These are phyloP conservation scores for Lasiurus cinereus DNA, from an alignment of 2,113 vertebrate species.

Conservation along the genomic window DNA sequence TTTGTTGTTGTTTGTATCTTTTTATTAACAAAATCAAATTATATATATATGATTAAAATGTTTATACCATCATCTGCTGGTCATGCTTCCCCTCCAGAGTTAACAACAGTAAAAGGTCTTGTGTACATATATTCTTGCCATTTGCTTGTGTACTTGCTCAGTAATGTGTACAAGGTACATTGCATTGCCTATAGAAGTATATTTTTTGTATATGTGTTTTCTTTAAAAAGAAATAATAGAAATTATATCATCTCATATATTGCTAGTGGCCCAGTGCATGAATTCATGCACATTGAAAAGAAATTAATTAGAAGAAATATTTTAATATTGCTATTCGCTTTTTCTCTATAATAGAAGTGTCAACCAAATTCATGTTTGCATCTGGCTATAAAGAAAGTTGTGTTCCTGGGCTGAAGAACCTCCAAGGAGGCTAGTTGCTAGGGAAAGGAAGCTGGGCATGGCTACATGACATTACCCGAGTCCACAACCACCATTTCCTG, in stretches of 20 bases:
- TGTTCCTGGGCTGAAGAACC: too few species aligned
- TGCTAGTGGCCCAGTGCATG: neutral
- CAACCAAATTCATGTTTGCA: too few species aligned
- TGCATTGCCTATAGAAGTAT: neutral
- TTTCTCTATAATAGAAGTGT: too few species aligned
- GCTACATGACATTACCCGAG: too few species aligned
- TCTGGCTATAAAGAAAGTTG: too few species aligned
- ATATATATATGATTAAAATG: neutral
- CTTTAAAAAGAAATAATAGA: neutral
- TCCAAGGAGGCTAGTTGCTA: too few species aligned
- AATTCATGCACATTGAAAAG: too few species aligned
- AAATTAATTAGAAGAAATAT: too few species aligned
- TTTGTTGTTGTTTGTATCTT: neutral
- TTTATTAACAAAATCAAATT: slow-evolving; percentile 19
- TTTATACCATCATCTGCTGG: neutral
- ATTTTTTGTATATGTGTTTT: neutral
- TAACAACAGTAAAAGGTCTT: neutral
- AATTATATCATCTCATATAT: neutral
- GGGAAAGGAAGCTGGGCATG: too few species aligned
- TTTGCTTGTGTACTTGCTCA: neutral
- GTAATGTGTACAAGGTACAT: neutral
- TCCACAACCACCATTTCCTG: too few species aligned
- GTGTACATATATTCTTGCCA: neutral
- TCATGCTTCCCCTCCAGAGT: neutral
- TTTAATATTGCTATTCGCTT: too few species aligned